Evolutionary conservation across 1,140 invertebrate genomes (phyloP).

Genomic region (Heliconius hewitsoni): DNA sequence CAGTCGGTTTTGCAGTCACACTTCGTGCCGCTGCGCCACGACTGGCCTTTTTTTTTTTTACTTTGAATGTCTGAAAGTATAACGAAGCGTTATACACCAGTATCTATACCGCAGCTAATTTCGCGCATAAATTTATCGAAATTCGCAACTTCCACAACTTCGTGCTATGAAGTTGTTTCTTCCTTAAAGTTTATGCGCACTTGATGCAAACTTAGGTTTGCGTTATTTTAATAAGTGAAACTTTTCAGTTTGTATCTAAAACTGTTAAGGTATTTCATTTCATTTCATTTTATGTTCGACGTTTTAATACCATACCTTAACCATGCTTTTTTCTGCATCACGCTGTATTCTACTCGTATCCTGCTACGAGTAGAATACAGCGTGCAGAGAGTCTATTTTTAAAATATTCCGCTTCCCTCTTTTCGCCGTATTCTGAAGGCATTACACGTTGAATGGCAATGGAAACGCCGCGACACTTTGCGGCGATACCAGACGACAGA

Average conservation of each 20-base stretch:
- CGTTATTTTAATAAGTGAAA: constrained; percentile 12
- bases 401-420: neutral
- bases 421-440: neutral
- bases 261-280: neutral
- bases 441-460: neutral
- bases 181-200: constrained; percentile 2
- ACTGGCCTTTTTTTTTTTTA: neutral
- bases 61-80: neutral
- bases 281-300: neutral
- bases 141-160: neutral
- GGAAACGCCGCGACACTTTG: neutral
- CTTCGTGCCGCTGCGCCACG: too few relatives aligned
- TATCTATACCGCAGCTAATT: neutral
- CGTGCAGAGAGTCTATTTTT: neutral
- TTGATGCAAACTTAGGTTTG: neutral
- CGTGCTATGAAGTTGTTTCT: neutral
- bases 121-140: constrained; percentile 7
- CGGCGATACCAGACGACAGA: neutral
- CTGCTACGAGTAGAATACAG: too few relatives aligned
- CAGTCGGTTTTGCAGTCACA: too few relatives aligned
- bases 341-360: too few relatives aligned
- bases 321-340: too few relatives aligned
- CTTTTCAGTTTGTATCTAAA: constrained; percentile 1
- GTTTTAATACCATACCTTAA: neutral
- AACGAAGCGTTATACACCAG: neutral